These are phyloP conservation scores for Arrhamphus sclerolepis DNA, from an alignment of 2,797 vertebrate genomes.

Conservation along the genomic window DNA sequence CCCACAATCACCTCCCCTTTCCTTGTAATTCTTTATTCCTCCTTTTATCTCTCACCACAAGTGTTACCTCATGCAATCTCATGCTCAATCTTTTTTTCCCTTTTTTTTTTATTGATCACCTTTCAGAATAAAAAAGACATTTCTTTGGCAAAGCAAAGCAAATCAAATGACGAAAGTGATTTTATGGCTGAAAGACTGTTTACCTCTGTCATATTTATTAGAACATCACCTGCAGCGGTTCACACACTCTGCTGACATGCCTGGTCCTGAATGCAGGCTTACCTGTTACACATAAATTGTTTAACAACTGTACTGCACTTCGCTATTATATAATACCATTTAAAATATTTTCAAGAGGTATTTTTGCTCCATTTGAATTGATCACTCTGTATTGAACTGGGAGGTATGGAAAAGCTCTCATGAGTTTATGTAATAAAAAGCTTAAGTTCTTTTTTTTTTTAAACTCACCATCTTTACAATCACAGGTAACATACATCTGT, in stretches of 20 bases:
- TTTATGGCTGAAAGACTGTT: slow-evolving; percentile 16
- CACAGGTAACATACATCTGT: too few species aligned
- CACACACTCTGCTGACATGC: slow-evolving; percentile 52
- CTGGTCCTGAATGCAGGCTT: slow-evolving; percentile 43
- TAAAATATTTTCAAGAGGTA: neutral
- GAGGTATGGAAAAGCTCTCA: neutral
- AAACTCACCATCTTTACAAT: too few species aligned
- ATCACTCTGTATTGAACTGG: too few species aligned
- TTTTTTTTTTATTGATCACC: neutral
- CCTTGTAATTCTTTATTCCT: neutral
- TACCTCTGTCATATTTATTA: slow-evolving; percentile 20
- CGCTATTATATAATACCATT: neutral
- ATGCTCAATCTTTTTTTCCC: neutral
- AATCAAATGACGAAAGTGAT: slow-evolving; percentile 33
- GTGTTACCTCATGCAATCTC: too few species aligned
- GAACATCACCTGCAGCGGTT: slow-evolving; percentile 52
- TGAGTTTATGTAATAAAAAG: neutral
- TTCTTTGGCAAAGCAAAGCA: neutral
- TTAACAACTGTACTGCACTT: slow-evolving; percentile 2
- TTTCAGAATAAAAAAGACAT: neutral
- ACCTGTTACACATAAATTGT: slow-evolving; percentile 39
- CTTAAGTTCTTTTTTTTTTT: neutral
- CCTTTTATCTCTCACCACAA: neutral
- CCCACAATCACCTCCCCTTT: neutral
- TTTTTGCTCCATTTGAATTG: neutral